Evolutionary conservation across 1,140 invertebrate species (phyloP), one percentile per base, ranked within the genome.

Genomic region (Drosophila busckii): DNA sequence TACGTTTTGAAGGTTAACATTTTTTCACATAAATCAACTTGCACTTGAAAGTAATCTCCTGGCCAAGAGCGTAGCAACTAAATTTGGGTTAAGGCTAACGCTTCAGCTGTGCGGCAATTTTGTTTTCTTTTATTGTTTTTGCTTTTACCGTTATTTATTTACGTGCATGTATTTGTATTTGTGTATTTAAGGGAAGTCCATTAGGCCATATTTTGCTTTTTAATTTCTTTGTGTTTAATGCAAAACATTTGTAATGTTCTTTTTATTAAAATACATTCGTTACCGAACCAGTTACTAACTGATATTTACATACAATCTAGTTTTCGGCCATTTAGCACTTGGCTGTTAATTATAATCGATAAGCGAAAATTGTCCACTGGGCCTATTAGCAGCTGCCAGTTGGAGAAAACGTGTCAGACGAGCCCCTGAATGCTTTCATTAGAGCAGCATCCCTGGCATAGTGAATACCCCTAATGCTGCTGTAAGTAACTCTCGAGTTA

Each of bases 61-160:
- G 31, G 42, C 59, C 41, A 52, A 32, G 42, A 59, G 34, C 4
- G n/a, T n/a, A 58, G 22, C 25, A 28, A 45, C 29, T 29, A 32
- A 31, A 73, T 80, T 71, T 78, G 50, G 71, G 71, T 78, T 80
- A 73, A 73, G 71, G 63, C 56, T 80, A 66, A 70, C 50, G 52
- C 52, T 70, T 55, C 44, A 34, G 46, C 19, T 53, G 37, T 46
- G 31, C 9, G 26, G 20, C 26, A 25, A 62, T 41, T 55, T 59
- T 54, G 26, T 42, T 40, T 55, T 45, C 26, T 48, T 20, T 23
- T 12, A 16, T 12, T 28, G 12, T 42, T 32, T 26, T 61, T 37
- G 5, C 10, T 17, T 8, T 17, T 31, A 7, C 16, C n/a, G 16
- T 37, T n/a, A 12, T 25, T 31, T 48, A 31, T 37, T 25, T 37